phyloP scores from a whole-genome alignment of 37 sponge, comb jelly and placozoan genomes.

The Beroe ovata region DNA sequence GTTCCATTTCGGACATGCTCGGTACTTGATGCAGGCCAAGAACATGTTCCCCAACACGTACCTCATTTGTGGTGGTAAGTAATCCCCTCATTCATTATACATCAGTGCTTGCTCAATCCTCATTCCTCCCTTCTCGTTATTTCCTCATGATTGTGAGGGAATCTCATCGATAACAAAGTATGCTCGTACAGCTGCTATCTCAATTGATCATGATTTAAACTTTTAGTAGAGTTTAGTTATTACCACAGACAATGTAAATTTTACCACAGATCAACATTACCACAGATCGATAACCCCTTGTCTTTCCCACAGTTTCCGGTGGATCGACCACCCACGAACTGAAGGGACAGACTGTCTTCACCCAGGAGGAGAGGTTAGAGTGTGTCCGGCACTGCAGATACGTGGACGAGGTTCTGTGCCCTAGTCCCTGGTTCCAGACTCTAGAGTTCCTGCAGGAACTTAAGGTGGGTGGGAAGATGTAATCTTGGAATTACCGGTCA shows the following conservation, averaged over 20 bases:
- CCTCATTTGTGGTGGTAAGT: slow-evolving; percentile 92
- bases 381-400: slow-evolving; percentile 92
- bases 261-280: too few relatives aligned
- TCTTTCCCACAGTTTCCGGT: slow-evolving; percentile 81
- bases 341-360: slow-evolving; percentile 94
- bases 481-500: not conserved
- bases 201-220: too few relatives aligned
- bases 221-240: too few relatives aligned
- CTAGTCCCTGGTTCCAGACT: slow-evolving; percentile 83
- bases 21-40: slow-evolving; percentile 92
- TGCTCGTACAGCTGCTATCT: too few relatives aligned
- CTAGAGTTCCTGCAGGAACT: slow-evolving; percentile 90
- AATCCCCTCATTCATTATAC: not conserved
- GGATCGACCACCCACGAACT: slow-evolving; percentile 86
- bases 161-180: not conserved
- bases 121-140: not conserved
- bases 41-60: slow-evolving; percentile 93
- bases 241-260: too few relatives aligned
- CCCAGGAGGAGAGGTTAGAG: slow-evolving; percentile 84
- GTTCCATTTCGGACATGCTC: slow-evolving; percentile 93
- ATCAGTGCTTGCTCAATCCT: not conserved
- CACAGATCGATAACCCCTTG: too few relatives aligned
- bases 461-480: slow-evolving; percentile 70
- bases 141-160: not conserved
- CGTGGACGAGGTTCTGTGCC: slow-evolving; percentile 91